These are phyloP conservation scores for Spondyliosoma cantharus DNA, from an alignment of 2,797 vertebrate genomes.

Conservation along the genomic window DNA sequence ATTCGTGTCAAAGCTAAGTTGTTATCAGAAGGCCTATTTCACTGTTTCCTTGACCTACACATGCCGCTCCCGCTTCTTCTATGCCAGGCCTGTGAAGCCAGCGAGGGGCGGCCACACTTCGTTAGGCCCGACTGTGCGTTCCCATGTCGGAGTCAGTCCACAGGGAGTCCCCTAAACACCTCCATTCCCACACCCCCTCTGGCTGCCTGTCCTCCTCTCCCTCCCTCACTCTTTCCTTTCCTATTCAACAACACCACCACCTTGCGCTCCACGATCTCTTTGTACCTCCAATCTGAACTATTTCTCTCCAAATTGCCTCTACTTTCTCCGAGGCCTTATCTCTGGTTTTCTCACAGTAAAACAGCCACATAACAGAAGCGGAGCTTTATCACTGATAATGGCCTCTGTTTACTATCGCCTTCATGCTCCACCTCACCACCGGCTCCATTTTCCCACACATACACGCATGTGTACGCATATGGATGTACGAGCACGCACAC, in stretches of 20 bases:
- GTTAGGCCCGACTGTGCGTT: slow-evolving; percentile 69
- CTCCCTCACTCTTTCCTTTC: slow-evolving; percentile 15
- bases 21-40: background rate
- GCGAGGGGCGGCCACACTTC: slow-evolving; percentile 66
- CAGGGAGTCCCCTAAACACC: slow-evolving; percentile 75
- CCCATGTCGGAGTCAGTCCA: slow-evolving; percentile 70
- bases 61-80: slow-evolving; percentile 3
- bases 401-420: slow-evolving; percentile 68
- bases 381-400: slow-evolving; percentile 70
- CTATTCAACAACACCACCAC: slow-evolving; percentile 35
- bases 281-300: slow-evolving; percentile 37
- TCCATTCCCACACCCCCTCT: slow-evolving; percentile 74
- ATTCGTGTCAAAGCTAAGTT: background rate
- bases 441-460: slow-evolving; percentile 73
- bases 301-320: slow-evolving; percentile 38
- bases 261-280: slow-evolving; percentile 8
- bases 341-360: slow-evolving; percentile 79
- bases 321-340: slow-evolving; percentile 68
- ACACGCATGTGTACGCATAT: slow-evolving; percentile 38
- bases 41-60: background rate
- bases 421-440: slow-evolving; percentile 69
- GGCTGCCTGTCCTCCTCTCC: slow-evolving; percentile 14
- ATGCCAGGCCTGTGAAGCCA: slow-evolving; percentile 56
- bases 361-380: slow-evolving; percentile 60
- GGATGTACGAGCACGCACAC: slow-evolving; percentile 4